Base-by-base conservation (phyloP, 2,888 invertebrate species). In the Plemyria rubiginata region DNA sequence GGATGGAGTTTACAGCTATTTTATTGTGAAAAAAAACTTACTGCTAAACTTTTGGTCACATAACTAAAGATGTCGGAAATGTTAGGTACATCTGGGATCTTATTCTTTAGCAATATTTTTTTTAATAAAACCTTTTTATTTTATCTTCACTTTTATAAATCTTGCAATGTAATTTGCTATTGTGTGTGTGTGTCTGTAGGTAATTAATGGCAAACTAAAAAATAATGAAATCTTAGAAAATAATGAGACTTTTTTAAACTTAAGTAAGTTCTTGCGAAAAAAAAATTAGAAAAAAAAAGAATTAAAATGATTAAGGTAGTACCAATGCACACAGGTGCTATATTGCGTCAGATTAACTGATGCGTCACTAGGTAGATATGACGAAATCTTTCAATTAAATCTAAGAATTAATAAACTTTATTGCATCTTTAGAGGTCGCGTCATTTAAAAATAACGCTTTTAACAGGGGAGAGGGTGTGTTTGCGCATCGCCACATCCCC, bases 371-470 rank as follows among this genome's bases (percentile, higher is more conserved):
- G 57, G 46, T 55, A 59, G 57, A 51, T 55, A 59, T 55, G 46
- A 58, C 15, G 32, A 63, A 53, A 29, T 51, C 16, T 38, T 62
- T 55, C 8, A 54, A 36, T 49, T 53, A 16, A 49, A 62, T 59
- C 46, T 58, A 60, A 38, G 36, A 43, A 56, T 45, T 46, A 61
- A 51, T 51, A 58, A 55, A 70, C 65, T 66, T 71, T 77, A 82
- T 80, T 72, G 74, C 75, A 72, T 74, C 58, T 59, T 46, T 75
- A n/a, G n/a, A n/a, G n/a, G n/a, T n/a, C n/a, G n/a, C n/a, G n/a
- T n/a, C n/a, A n/a, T n/a, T n/a, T n/a, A n/a, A n/a, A n/a, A n/a
- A n/a, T n/a, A n/a, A n/a, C n/a, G n/a, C n/a, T n/a, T n/a, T n/a
- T n/a, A n/a, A n/a, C n/a, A n/a, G n/a, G n/a, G n/a, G n/a, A n/a